These are phyloP conservation scores for Acanthisitta chloris DNA, from an alignment of 2,113 vertebrate species.

Conservation along the genomic window DNA sequence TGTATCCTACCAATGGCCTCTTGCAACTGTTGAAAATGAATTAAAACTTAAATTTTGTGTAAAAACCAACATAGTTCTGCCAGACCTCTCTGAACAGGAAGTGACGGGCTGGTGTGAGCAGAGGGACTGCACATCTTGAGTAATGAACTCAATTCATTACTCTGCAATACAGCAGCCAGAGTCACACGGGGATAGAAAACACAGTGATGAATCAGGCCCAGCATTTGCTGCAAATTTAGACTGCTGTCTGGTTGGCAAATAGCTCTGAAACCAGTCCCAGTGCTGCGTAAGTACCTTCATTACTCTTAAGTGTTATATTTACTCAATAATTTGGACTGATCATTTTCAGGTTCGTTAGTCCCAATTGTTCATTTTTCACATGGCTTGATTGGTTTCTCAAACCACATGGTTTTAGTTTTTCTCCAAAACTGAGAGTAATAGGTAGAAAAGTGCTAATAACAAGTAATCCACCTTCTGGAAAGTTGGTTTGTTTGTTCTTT, in stretches of 20 bases:
- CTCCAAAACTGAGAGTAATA: background rate
- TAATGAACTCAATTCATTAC: background rate
- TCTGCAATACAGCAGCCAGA: background rate
- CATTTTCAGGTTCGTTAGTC: slow-evolving; percentile 27
- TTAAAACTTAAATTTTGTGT: background rate
- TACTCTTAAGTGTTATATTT: slow-evolving; percentile 50
- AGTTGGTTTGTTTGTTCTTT: background rate
- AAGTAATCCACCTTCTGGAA: background rate
- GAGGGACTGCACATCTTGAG: background rate
- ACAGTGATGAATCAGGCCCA: background rate
- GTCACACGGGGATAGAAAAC: background rate
- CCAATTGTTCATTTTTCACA: background rate
- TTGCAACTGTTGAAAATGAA: background rate
- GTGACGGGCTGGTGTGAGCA: background rate
- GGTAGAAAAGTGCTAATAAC: background rate
- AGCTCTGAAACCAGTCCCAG: slow-evolving; percentile 15
- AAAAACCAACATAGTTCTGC: background rate
- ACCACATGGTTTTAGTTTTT: background rate
- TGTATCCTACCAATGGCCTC: background rate
- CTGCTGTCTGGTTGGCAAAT: slow-evolving; percentile 27
- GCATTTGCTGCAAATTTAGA: slow-evolving; percentile 7
- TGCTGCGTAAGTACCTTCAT: slow-evolving; percentile 16
- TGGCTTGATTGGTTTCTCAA: background rate
- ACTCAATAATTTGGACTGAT: slow-evolving; percentile 20
- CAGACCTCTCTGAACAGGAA: background rate